Conservation (phyloP, 1,140 invertebrate genomes). For the Atopsyche davidsoni region DNA sequence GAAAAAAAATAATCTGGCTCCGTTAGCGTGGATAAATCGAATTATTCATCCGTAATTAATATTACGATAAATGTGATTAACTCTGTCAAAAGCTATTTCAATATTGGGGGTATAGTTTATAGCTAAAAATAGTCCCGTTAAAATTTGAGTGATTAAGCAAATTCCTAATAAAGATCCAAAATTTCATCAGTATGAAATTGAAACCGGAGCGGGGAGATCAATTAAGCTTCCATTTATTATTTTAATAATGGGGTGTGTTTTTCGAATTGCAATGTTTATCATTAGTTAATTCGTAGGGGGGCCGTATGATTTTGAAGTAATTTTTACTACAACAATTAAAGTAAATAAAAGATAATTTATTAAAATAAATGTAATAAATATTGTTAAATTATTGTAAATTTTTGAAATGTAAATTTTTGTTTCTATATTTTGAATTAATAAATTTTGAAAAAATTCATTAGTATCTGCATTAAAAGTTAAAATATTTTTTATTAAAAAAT, state of each 20-base stretch:
- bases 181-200: slow-evolving; percentile 50
- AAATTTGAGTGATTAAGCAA: slow-evolving; percentile 55
- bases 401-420: not conserved
- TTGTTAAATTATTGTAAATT: slow-evolving; percentile 36
- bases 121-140: slow-evolving; percentile 53
- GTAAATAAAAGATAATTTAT: slow-evolving; percentile 48
- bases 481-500: slow-evolving; percentile 1
- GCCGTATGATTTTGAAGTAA: slow-evolving; percentile 39
- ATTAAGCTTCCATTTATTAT: slow-evolving; percentile 50
- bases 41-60: slow-evolving; percentile 53
- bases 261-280: slow-evolving; percentile 43
- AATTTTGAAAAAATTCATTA: slow-evolving; percentile 16
- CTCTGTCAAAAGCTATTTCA: slow-evolving; percentile 51
- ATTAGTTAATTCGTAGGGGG: slow-evolving; percentile 41
- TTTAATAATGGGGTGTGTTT: slow-evolving; percentile 42
- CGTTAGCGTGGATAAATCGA: slow-evolving; percentile 52
- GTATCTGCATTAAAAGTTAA: too few relatives aligned
- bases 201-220: slow-evolving; percentile 49
- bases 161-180: slow-evolving; percentile 54
- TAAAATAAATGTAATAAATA: slow-evolving; percentile 42
- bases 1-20: slow-evolving; percentile 53
- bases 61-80: slow-evolving; percentile 49
- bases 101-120: slow-evolving; percentile 54
- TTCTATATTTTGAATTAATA: not conserved
- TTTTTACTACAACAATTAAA: slow-evolving; percentile 45